A percentile compares a stretch with the other conserved stretches of the same genome.
Conservation (phyloP, 1,140 invertebrate genomes). For the Augochlora pura region DNA sequence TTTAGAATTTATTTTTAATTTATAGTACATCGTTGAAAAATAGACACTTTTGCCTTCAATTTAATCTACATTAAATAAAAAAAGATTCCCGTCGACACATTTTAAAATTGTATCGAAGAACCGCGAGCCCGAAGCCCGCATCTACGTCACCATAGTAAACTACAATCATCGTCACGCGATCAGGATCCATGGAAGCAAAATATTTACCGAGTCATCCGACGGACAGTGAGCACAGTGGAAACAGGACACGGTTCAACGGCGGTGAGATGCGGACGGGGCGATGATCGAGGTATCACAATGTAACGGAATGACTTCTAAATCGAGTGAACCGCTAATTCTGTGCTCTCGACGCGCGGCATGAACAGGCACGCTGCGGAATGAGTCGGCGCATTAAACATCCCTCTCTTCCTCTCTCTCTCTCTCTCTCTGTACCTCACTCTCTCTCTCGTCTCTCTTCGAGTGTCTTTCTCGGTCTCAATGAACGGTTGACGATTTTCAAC, state of each 20-base stretch:
- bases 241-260: background rate
- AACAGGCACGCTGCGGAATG: constrained; percentile 19
- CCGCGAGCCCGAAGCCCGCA: too few species aligned
- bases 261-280: background rate
- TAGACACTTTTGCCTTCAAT: too few species aligned
- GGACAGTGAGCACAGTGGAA: background rate
- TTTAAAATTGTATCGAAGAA: too few species aligned
- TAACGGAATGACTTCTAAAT: constrained; percentile 16
- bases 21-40: too few species aligned
- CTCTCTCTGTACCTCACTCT: too few species aligned
- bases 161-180: too few species aligned
- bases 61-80: too few species aligned
- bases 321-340: background rate
- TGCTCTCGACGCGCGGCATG: background rate
- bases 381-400: constrained; percentile 38
- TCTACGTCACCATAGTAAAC: too few species aligned
- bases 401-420: background rate
- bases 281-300: background rate
- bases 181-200: too few species aligned
- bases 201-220: background rate
- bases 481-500: constrained; percentile 59
- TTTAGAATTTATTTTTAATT: too few species aligned
- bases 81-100: too few species aligned
- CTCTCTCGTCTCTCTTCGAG: too few species aligned
- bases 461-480: constrained; percentile 5